A percentile compares a stretch with the other conserved stretches of the same genome.
phyloP scores from a whole-genome alignment of 2,888 invertebrate species.

The Oscheius myriophilus region DNA sequence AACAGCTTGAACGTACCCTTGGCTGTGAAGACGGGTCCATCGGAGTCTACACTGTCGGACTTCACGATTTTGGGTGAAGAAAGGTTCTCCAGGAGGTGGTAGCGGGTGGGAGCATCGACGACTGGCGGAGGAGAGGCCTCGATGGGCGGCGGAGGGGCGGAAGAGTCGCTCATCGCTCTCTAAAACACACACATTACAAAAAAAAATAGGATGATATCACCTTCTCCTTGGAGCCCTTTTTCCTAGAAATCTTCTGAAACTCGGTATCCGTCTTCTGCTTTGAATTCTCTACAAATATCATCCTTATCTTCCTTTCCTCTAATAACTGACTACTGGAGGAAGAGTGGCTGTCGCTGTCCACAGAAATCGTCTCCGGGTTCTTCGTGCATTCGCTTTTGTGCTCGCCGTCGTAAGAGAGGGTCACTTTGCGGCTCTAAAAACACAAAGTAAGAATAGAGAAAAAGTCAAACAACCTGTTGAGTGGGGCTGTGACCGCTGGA shows the following conservation, averaged over 20 bases:
- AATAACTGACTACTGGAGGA: neutral
- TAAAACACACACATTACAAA: neutral
- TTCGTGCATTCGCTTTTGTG: slow-evolving; percentile 1
- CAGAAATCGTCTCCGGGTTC: slow-evolving; percentile 12
- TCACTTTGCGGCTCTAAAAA: slow-evolving; percentile 12
- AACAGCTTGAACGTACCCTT: slow-evolving; percentile 1
- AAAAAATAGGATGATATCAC: too few relatives aligned
- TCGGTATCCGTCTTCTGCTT: slow-evolving; percentile 34
- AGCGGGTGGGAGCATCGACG: slow-evolving; percentile 41
- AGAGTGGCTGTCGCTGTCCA: neutral
- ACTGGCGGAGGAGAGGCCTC: slow-evolving; percentile 23
- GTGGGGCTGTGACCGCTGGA: slow-evolving; percentile 25
- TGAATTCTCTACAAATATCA: slow-evolving; percentile 34
- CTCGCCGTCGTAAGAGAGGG: neutral
- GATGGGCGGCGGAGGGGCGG: slow-evolving; percentile 11
- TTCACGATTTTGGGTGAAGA: slow-evolving; percentile 23
- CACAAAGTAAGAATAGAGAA: neutral
- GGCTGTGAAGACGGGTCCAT: slow-evolving; percentile 11
- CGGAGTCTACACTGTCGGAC: slow-evolving; percentile 24
- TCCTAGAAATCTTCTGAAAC: slow-evolving; percentile 42
- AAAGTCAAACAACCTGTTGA: slow-evolving; percentile 1
- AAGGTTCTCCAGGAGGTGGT: slow-evolving; percentile 44
- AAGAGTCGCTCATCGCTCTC: slow-evolving; percentile 13
- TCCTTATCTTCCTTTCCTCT: neutral
- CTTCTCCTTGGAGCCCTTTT: slow-evolving; percentile 33